A percentile compares a stretch with the other conserved stretches of the same genome.
Evolutionary conservation across 2,113 vertebrate species (phyloP).

Genomic region (Centropristis striata): DNA sequence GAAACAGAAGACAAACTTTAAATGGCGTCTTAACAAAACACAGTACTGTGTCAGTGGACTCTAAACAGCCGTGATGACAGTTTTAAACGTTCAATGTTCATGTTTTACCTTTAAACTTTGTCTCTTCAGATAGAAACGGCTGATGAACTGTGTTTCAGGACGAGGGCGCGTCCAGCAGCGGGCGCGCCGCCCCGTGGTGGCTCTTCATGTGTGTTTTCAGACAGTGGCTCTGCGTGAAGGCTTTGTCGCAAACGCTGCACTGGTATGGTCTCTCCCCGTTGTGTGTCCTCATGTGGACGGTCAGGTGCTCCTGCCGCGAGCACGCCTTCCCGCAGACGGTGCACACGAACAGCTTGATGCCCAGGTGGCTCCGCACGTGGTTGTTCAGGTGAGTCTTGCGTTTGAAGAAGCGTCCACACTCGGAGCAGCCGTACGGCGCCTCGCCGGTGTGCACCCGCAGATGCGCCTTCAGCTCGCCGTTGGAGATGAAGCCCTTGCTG

Average conservation of each 20-base stretch:
- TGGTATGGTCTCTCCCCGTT: slow-evolving; percentile 60
- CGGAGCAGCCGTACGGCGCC: slow-evolving; percentile 46
- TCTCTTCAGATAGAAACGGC: too few relatives aligned
- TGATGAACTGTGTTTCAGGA: too few relatives aligned
- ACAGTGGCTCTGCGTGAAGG: slow-evolving; percentile 71
- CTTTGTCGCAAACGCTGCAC: slow-evolving; percentile 44
- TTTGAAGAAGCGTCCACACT: slow-evolving; percentile 58
- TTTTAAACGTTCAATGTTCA: too few relatives aligned
- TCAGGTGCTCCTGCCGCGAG: slow-evolving; percentile 42
- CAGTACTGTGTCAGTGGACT: too few relatives aligned
- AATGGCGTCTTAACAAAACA: too few relatives aligned
- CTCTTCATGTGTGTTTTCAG: slow-evolving; percentile 69
- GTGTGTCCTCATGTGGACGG: slow-evolving; percentile 70
- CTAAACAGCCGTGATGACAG: too few relatives aligned
- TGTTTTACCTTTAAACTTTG: too few relatives aligned
- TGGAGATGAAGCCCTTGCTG: slow-evolving; percentile 47
- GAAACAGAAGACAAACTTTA: too few relatives aligned
- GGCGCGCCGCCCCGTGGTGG: neutral
- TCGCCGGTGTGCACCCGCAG: slow-evolving; percentile 26
- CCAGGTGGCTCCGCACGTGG: slow-evolving; percentile 54
- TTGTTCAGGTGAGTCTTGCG: slow-evolving; percentile 45
- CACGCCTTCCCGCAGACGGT: slow-evolving; percentile 49
- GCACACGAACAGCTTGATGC: slow-evolving; percentile 49
- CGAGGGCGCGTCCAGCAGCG: too few relatives aligned
- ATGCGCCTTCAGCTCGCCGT: slow-evolving; percentile 22